Base-by-base conservation (phyloP, 2,113 vertebrate species). In the Bungarus multicinctus region DNA sequence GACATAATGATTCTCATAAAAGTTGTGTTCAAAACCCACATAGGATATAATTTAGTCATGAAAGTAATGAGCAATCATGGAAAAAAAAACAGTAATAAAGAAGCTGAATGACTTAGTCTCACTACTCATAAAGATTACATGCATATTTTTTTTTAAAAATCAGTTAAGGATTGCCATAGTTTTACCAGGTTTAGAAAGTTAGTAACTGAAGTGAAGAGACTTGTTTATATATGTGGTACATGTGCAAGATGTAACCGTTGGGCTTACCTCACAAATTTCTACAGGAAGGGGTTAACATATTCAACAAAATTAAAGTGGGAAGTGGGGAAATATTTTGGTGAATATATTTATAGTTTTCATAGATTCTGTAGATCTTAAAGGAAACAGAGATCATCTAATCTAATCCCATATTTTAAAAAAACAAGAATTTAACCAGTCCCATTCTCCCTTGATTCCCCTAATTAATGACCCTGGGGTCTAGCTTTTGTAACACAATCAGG, bases 241-340 rank as follows among this genome's bases (percentile, higher is more conserved):
- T 92, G 93, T 96, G 96, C 92, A 96, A 95, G 92, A 88, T 96
- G 93, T 96, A 97, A 96, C 98, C 95, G 96, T 98, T 97, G 96
- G 92, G 93, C 90, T 98, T 91, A 98, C 98, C 97, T 98, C 98
- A 98, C 95, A 95, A 95, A 96, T 97, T 96, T 98, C 92, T 98
- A 96, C 97, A 98, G 96, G 97, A 98, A 98, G 95, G 96, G 91
- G 94, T 95, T 95, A 95, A 97, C 94, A 94, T 96, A 94, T 92
- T 97, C 95, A 97, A 91, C 81, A 90, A 97, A 97, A 96, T 96
- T 91, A 94, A 91, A 43, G 34, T 34, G 12, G 22, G 3, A 2
- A 43, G 2, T 34, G 64, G 0, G 22, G 10, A 55, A 92, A 87
- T 90, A 18, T 95, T 87, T 89, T 94, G 92, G 94, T 92, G 91